Evolutionary conservation across 2,113 vertebrate genomes (phyloP).

Genomic region (Hucho hucho): DNA sequence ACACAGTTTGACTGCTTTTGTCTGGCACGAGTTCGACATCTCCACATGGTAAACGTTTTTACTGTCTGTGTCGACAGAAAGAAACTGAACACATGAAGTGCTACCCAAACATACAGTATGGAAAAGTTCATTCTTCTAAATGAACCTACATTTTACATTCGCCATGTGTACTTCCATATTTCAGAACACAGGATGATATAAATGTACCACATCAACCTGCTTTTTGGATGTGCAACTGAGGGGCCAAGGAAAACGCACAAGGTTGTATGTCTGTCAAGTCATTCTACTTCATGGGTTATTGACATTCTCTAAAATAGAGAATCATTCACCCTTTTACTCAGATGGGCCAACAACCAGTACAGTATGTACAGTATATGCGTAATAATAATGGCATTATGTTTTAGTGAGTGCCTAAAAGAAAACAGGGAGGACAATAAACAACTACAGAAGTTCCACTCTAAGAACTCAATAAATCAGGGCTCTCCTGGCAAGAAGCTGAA

Average conservation of each 20-base stretch:
- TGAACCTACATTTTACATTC: neutral
- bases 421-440: no score
- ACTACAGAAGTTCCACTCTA: no score
- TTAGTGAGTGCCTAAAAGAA: neutral
- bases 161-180: neutral
- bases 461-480: no score
- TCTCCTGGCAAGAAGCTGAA: no score
- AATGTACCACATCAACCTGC: constrained; percentile 2
- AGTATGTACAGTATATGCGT: neutral
- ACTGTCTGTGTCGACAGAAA: neutral
- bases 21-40: neutral
- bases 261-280: neutral
- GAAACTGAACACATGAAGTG: constrained; percentile 3
- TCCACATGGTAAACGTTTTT: constrained; percentile 5
- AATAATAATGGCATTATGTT: neutral
- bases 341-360: neutral
- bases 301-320: neutral
- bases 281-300: neutral
- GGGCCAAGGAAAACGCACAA: neutral
- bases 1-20: neutral
- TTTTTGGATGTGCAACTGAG: neutral
- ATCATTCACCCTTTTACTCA: neutral
- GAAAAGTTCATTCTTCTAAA: constrained; percentile 6
- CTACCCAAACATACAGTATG: neutral
- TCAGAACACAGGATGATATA: neutral